Base-by-base conservation (phyloP, 2,888 invertebrate genomes). In the Pristionchus mayeri region DNA sequence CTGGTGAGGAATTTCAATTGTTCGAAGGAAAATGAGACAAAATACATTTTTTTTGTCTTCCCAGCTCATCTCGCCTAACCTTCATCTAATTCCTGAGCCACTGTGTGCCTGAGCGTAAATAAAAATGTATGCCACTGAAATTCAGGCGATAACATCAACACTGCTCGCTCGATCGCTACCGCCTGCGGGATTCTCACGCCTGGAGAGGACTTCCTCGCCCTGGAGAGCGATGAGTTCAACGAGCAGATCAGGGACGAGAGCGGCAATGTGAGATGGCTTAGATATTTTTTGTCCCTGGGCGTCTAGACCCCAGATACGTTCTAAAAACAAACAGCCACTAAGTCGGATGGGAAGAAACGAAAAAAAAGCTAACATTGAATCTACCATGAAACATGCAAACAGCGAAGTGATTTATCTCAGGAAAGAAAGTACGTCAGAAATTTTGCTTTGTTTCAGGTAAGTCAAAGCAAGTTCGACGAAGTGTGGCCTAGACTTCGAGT, bases 181-280 rank as follows among this genome's bases (percentile, higher is more conserved):
- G 98, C 98, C 94, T 99, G 98, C 94, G 98, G 98, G 87, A 99
- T 99, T 90, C 94, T 97, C 80, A 96, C 96, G 93, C 96, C 97
- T 37, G 96, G 96, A 88, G 97, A 97, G 93, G 97, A 98, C 94
- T 98, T 96, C 94, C 95, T 98, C 78, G 97, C 98, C 86, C 94
- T 98, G 57, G 98, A 99, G 93, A 98, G 98, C 89, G 97, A 97
- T 93, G 98, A 99, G 94, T 99, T 98, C 94, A 99, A 98, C 94
- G 95, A 95, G 91, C 79, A 96, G 30, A 87, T 89, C 30, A 86
- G 89, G 13, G 91, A 91, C 78, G 88, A 79, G 2, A 86, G 87
- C 60, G 91, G 91, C 48, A 81, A 86, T 13, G 95, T 97, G 75
- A 21, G 63, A 50, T 50, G 11, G 11, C 1, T 16, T 18, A 52